Conservation (phyloP, 2,113 vertebrate species). For the Nipponia nippon region DNA sequence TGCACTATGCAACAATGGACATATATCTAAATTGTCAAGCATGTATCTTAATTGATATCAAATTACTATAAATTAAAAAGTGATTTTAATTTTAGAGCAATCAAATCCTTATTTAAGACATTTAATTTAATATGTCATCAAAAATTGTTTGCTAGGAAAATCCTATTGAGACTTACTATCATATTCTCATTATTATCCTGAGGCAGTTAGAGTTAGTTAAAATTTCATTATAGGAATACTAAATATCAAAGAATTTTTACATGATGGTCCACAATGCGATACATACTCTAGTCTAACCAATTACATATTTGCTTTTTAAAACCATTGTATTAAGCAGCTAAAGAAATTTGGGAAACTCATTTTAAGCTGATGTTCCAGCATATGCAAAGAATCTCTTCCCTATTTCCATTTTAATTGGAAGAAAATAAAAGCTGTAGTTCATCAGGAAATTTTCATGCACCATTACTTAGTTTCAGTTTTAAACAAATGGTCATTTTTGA, state of each 20-base stretch:
- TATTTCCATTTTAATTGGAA: background rate
- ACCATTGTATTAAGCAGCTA: background rate
- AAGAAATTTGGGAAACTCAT: background rate
- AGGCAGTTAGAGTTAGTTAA: background rate
- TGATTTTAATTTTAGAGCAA: background rate
- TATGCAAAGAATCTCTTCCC: background rate
- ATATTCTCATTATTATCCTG: background rate
- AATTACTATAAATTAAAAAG: background rate
- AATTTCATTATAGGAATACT: background rate
- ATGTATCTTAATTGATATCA: background rate
- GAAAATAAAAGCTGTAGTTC: background rate
- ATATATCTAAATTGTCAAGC: background rate
- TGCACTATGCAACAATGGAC: background rate
- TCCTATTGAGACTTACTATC: background rate
- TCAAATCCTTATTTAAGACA: background rate
- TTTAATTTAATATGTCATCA: background rate
- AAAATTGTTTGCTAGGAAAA: background rate
- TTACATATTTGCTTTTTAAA: constrained; percentile 21
- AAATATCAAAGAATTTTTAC: constrained; percentile 5
- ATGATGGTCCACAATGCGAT: background rate
- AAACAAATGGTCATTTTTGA: background rate
- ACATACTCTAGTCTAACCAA: background rate
- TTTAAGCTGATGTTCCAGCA: background rate
- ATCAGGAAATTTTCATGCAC: background rate
- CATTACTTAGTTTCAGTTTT: background rate